Evolutionary conservation across 1,140 invertebrate genomes (phyloP).

Genomic region (Rhyzopertha dominica): DNA sequence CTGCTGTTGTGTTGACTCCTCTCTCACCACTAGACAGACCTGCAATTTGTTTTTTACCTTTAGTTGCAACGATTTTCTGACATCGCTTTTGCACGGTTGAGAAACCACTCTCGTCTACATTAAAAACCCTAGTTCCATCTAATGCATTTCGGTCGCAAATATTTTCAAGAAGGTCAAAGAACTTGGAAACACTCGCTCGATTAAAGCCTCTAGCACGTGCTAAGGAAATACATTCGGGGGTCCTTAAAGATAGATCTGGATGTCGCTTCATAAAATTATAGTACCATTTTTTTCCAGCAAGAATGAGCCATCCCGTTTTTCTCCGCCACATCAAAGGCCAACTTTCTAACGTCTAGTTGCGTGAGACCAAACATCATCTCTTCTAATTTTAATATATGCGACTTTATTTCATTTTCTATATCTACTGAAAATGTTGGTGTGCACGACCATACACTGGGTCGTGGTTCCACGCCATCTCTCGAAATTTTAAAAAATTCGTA

Average conservation of each 20-base stretch:
- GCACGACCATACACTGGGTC: too few relatives aligned
- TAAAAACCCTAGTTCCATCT: slow-evolving; percentile 38
- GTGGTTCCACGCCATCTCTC: too few relatives aligned
- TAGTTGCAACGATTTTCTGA: slow-evolving; percentile 34
- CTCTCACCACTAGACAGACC: slow-evolving; percentile 43
- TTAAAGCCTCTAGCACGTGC: slow-evolving; percentile 48
- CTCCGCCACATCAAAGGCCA: too few relatives aligned
- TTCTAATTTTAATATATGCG: too few relatives aligned
- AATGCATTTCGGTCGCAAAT: slow-evolving; percentile 33
- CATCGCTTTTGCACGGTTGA: slow-evolving; percentile 46
- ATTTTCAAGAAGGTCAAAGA: slow-evolving; percentile 33
- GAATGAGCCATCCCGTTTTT: too few relatives aligned
- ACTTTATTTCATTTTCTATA: too few relatives aligned
- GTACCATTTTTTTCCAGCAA: slow-evolving; percentile 48
- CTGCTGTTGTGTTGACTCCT: slow-evolving; percentile 43
- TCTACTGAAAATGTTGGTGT: too few relatives aligned
- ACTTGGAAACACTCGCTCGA: slow-evolving; percentile 38
- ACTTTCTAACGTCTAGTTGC: too few relatives aligned
- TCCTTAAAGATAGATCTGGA: slow-evolving; percentile 41
- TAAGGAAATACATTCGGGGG: slow-evolving; percentile 45
- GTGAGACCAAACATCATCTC: too few relatives aligned
- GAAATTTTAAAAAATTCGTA: too few relatives aligned
- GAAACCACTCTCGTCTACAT: slow-evolving; percentile 47
- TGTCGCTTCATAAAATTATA: slow-evolving; percentile 44
- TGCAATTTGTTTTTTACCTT: slow-evolving; percentile 45